phyloP scores from a whole-genome alignment of 2,113 vertebrate species.

The Chloebia gouldiae region DNA sequence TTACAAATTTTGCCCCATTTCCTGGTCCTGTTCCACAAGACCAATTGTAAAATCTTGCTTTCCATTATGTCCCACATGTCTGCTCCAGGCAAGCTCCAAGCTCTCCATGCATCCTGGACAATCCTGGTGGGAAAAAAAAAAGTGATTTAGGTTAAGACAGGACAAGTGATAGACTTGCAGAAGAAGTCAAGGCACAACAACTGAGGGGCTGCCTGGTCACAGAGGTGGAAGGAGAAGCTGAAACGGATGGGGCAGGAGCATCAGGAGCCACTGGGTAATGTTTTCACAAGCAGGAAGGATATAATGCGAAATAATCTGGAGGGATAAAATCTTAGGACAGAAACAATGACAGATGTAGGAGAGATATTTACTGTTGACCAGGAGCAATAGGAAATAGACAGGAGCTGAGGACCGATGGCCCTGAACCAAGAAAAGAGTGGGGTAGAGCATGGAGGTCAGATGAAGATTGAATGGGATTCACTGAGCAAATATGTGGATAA shows the following conservation, averaged over 20 bases:
- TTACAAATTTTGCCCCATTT: background rate
- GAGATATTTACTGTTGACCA: background rate
- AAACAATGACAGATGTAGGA: background rate
- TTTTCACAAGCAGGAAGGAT: background rate
- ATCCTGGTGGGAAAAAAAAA: background rate
- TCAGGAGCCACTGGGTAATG: background rate
- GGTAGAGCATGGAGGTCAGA: background rate
- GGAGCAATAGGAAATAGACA: background rate
- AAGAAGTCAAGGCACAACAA: background rate
- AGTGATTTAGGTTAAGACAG: background rate
- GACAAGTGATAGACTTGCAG: background rate
- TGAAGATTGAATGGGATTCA: background rate
- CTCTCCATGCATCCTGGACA: background rate
- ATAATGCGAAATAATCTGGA: background rate
- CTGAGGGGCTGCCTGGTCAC: accelerated
- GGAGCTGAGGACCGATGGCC: background rate
- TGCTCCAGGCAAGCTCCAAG: background rate
- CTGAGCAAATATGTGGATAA: background rate
- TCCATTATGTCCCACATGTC: background rate
- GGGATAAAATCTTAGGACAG: background rate
- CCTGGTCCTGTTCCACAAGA: background rate
- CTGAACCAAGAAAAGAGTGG: background rate
- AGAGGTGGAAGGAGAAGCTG: background rate
- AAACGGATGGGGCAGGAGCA: background rate
- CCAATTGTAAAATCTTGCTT: background rate